phyloP scores from a whole-genome alignment of 2,888 invertebrate genomes.

The Diaphora mendica region DNA sequence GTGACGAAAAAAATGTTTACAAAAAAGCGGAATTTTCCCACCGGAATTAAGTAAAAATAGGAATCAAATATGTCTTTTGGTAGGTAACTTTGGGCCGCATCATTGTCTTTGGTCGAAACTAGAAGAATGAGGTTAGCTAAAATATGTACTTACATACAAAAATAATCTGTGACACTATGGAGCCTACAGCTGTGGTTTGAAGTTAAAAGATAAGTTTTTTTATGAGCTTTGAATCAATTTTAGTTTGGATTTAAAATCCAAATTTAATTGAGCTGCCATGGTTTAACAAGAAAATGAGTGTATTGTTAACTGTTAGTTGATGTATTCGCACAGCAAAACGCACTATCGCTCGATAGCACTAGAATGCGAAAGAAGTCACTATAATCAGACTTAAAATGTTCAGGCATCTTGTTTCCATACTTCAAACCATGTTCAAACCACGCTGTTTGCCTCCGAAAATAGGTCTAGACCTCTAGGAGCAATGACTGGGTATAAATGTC shows the following conservation, averaged over 20 bases:
- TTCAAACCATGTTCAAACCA: too few species aligned
- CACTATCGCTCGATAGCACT: too few species aligned
- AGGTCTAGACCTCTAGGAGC: neutral
- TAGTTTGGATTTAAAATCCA: too few species aligned
- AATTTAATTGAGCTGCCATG: neutral
- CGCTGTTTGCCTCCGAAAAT: slow-evolving; percentile 31
- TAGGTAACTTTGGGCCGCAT: slow-evolving; percentile 73
- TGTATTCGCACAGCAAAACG: neutral
- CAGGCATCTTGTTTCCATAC: too few species aligned
- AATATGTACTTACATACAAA: slow-evolving; percentile 47
- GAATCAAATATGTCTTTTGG: slow-evolving; percentile 79
- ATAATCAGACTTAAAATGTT: too few species aligned
- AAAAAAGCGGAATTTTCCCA: slow-evolving; percentile 63
- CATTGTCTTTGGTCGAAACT: slow-evolving; percentile 74
- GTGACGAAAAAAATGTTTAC: slow-evolving; percentile 60
- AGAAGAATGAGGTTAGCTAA: slow-evolving; percentile 57
- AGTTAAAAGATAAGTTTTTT: neutral
- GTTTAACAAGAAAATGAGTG: neutral
- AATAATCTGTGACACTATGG: slow-evolving; percentile 41
- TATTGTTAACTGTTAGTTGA: neutral
- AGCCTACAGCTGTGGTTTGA: slow-evolving; percentile 18
- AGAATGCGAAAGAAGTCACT: too few species aligned
- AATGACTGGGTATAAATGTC: neutral
- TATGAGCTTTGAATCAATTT: neutral
- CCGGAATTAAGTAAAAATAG: slow-evolving; percentile 71